A percentile compares a stretch with the other conserved stretches of the same genome.
These are phyloP conservation scores for Andrena dorsata DNA, from an alignment of 2,888 invertebrate species.

Conservation along the genomic window DNA sequence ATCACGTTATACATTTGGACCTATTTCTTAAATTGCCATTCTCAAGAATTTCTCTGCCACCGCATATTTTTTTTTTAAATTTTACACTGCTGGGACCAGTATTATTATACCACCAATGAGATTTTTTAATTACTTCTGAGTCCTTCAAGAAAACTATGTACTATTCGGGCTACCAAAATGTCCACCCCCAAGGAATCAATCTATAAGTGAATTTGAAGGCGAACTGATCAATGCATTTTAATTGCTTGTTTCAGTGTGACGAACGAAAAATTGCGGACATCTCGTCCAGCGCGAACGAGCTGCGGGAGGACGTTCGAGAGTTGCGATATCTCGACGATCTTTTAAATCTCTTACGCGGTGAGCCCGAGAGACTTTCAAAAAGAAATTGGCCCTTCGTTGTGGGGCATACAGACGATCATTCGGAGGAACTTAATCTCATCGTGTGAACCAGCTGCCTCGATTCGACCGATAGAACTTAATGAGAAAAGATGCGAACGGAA, in stretches of 20 bases:
- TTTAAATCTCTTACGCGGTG: conserved; percentile 79
- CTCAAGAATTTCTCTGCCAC: no score
- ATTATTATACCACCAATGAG: background rate
- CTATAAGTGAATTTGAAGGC: no score
- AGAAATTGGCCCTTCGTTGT: conserved; percentile 81
- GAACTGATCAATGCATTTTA: no score
- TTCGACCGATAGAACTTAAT: background rate
- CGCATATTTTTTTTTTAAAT: no score
- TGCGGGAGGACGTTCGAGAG: conserved; percentile 78
- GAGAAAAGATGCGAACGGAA: background rate
- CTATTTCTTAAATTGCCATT: no score
- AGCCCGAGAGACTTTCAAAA: conserved; percentile 79
- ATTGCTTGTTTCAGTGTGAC: conserved; percentile 74
- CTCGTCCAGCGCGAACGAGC: conserved; percentile 71
- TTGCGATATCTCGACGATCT: conserved; percentile 81
- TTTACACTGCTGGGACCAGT: no score
- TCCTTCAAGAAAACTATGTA: no score
- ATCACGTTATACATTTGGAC: no score
- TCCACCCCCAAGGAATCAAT: no score
- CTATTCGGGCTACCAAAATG: no score
- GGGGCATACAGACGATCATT: conserved; percentile 71
- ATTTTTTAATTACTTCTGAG: no score
- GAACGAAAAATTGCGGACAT: conserved; percentile 76
- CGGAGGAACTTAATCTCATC: conserved; percentile 81
- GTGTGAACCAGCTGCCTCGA: conserved; percentile 53